Conservation (phyloP, 2,888 invertebrate genomes). For the Ormyrus thymus region DNA sequence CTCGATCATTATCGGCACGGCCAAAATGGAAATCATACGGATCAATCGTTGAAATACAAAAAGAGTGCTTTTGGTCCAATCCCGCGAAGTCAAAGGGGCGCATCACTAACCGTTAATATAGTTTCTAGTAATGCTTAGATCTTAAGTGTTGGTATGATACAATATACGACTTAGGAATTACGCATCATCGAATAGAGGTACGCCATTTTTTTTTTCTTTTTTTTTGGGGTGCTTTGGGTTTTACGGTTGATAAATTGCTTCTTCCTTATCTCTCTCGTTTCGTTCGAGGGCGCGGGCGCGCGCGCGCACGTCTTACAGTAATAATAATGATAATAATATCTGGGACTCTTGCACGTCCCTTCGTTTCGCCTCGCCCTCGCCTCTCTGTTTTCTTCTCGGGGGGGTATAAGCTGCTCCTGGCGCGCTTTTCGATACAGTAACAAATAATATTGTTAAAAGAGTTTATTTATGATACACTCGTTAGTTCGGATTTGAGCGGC, state of each 20-base stretch:
- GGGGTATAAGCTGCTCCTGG: conserved; percentile 53
- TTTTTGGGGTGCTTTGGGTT: conserved; percentile 13
- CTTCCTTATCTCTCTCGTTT: background rate
- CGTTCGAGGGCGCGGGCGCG: conserved; percentile 2
- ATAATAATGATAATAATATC: conserved; percentile 19
- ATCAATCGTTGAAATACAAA: conserved; percentile 5
- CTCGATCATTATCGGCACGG: background rate
- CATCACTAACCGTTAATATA: conserved; percentile 66
- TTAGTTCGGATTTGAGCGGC: conserved; percentile 57
- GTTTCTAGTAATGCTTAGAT: conserved; percentile 67
- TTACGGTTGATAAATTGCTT: conserved; percentile 16
- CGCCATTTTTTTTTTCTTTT: conserved; percentile 58
- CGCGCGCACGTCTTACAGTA: conserved; percentile 30
- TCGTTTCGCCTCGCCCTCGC: conserved; percentile 3
- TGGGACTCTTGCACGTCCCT: background rate
- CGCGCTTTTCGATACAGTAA: conserved; percentile 61
- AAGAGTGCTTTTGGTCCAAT: conserved; percentile 43
- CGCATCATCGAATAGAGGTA: conserved; percentile 67
- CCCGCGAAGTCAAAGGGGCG: conserved; percentile 53
- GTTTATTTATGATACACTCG: conserved; percentile 71
- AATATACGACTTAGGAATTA: conserved; percentile 70
- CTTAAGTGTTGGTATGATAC: conserved; percentile 70
- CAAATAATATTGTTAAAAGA: conserved; percentile 67
- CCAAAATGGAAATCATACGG: background rate
- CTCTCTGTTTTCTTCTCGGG: background rate